Base-by-base conservation (phyloP, 2,113 vertebrate species). In the Tinamus guttatus region DNA sequence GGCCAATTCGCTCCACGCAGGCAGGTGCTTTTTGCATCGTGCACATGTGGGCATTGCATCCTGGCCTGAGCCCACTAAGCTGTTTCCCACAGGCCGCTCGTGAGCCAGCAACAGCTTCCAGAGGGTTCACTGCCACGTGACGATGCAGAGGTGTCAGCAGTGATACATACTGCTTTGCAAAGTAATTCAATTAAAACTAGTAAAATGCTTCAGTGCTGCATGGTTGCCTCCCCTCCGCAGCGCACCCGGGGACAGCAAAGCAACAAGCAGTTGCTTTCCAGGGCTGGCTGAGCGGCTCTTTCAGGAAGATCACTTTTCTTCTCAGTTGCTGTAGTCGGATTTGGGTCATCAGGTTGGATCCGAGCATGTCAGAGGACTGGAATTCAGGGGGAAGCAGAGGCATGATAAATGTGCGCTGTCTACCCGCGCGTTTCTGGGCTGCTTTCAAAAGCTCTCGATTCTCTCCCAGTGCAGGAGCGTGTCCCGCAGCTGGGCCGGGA, bases 271-370 rank as follows among this genome's bases (percentile, higher is more conserved):
- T 36, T 59, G 30, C 82, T 92, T 64, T 52, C 62, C 49, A 11
- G 25, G 36, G 73, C 28, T 2, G 7, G 30, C 54, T 41, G 63
- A 41, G 62, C 80, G 71, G 81, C 43, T 79, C 93, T 76, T 89
- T 65, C 76, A 3, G 1, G 84, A 77, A 74, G 40, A 59, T 89
- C 45, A 51, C 60, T 91, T 85, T 60, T 81, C 58, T 80, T 93
- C 80, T 86, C 85, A 43, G 51, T 41, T 85, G 63, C 92, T 54
- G 24, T 56, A 81, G 88, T 75, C 90, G 74, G 87, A 94, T 95
- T 63, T 87, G 82, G 94, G 85, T 94, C 91, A 94, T 38, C 71
- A 77, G 76, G 68, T 94, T 95, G 90, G 79, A 74, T 87, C 71
- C 85, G 47, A 87, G 25, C 52, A 49, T 59, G 70, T 67, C 87